Percentiles rank a stretch among this genome's conserved stretches.
Evolutionary conservation across 2,113 vertebrate species (phyloP).

Genomic region (Sciurus niger): DNA sequence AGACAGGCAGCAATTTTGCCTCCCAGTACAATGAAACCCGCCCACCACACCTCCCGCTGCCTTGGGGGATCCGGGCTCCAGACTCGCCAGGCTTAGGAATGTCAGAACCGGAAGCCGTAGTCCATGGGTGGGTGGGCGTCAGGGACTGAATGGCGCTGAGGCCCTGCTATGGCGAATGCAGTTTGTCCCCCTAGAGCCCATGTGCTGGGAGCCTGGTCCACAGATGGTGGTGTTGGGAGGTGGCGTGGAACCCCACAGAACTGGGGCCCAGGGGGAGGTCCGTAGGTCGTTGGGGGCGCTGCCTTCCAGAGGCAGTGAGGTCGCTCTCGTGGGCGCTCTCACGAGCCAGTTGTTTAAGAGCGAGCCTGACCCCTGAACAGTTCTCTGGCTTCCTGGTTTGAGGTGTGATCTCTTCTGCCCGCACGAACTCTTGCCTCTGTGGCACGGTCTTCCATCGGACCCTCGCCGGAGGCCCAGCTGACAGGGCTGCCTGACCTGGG

Average conservation of each 20-base stretch:
- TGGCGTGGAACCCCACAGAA: background rate
- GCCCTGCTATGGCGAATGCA: background rate
- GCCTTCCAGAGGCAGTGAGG: background rate
- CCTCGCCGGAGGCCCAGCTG: too few relatives aligned
- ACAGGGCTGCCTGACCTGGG: background rate
- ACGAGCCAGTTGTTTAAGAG: too few relatives aligned
- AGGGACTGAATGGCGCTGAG: too few relatives aligned
- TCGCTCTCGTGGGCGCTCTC: background rate
- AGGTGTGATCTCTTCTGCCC: background rate
- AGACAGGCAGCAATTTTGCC: background rate
- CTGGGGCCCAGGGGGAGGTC: background rate
- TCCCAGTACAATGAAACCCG: background rate
- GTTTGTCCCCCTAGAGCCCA: background rate
- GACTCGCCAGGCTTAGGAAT: background rate
- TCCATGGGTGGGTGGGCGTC: background rate
- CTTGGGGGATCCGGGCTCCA: too few relatives aligned
- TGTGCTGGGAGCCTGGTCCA: background rate
- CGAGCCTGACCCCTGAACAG: background rate
- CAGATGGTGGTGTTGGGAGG: too few relatives aligned
- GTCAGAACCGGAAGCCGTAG: background rate
- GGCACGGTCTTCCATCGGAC: background rate
- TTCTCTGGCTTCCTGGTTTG: background rate
- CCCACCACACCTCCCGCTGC: background rate
- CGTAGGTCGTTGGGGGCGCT: background rate
- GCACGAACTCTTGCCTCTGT: background rate